phyloP scores from a whole-genome alignment of 2,888 invertebrate genomes.

The Uropetala carovei region DNA sequence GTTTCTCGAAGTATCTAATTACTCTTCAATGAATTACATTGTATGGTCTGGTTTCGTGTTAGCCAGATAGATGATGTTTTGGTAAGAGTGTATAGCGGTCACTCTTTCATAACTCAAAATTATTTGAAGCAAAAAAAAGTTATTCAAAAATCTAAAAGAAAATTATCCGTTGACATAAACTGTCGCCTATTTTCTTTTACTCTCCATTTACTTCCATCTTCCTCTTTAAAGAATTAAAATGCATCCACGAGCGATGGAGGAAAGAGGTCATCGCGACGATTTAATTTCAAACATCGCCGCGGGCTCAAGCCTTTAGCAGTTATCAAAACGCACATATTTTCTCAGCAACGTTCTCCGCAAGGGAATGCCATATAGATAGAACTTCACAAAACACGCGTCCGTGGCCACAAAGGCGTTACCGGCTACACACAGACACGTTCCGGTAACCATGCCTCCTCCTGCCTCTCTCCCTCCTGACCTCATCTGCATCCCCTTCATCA shows the following conservation, averaged over 20 bases:
- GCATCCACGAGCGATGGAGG: neutral
- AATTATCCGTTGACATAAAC: too few relatives aligned
- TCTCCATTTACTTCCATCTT: too few relatives aligned
- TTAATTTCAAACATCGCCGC: neutral
- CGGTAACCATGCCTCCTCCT: neutral
- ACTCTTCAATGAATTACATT: too few relatives aligned
- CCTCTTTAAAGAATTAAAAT: neutral
- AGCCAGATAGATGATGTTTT: too few relatives aligned
- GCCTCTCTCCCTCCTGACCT: neutral
- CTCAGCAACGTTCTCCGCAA: neutral
- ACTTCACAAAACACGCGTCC: neutral
- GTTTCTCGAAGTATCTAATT: too few relatives aligned
- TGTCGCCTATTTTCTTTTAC: too few relatives aligned
- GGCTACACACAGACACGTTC: neutral
- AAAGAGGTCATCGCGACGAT: neutral
- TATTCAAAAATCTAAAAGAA: too few relatives aligned
- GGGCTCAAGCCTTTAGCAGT: neutral
- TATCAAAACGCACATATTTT: neutral
- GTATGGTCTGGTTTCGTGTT: too few relatives aligned
- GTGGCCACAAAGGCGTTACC: neutral
- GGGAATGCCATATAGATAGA: neutral
- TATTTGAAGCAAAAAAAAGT: too few relatives aligned
- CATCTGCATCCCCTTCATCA: slow-evolving; percentile 39
- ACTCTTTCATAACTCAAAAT: too few relatives aligned
- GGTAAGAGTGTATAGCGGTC: too few relatives aligned